Conservation (phyloP, 2,888 invertebrate species). For the Amphipoea lucens region DNA sequence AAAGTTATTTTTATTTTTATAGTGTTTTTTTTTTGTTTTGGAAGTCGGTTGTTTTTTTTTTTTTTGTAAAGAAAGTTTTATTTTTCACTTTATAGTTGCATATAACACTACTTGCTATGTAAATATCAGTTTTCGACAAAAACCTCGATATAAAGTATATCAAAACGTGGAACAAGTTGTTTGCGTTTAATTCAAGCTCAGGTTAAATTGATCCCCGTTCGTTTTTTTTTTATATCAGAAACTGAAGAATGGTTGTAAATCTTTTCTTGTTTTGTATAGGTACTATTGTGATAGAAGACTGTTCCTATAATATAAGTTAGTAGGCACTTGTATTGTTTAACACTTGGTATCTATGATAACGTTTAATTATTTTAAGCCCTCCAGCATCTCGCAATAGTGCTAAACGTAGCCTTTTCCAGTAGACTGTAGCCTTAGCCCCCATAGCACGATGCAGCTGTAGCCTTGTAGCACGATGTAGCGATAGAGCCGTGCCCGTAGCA, state of each 20-base stretch:
- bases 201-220: no score
- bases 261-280: neutral
- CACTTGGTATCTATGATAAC: neutral
- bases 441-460: neutral
- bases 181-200: no score
- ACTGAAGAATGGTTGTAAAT: neutral
- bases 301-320: neutral
- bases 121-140: neutral
- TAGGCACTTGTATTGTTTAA: neutral
- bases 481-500: neutral
- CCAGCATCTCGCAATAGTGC: neutral
- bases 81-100: no score
- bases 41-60: no score
- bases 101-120: no score
- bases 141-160: slow-evolving; percentile 6
- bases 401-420: no score
- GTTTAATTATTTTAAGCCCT: neutral
- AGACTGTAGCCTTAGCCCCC: neutral
- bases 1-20: no score
- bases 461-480: neutral
- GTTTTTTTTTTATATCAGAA: slow-evolving; percentile 5
- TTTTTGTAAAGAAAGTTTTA: no score
- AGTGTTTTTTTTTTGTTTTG: no score
- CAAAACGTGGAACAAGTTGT: neutral
- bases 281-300: neutral